Base-by-base conservation (phyloP, 2,113 vertebrate species). In the Gulo gulo region DNA sequence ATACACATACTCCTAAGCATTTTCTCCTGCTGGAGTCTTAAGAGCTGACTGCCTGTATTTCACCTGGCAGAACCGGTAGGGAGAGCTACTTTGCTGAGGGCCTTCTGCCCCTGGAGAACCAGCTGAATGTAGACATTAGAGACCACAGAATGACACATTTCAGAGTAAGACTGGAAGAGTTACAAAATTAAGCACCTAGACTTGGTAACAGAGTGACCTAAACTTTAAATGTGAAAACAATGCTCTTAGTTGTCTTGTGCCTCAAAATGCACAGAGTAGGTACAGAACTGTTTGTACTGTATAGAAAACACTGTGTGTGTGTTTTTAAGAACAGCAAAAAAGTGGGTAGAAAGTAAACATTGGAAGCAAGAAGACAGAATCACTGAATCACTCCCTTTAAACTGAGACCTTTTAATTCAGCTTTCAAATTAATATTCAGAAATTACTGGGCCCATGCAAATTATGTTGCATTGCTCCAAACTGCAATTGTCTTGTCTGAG, bases 1-100 rank as follows among this genome's bases (percentile, higher is more conserved):
- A 96, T 93, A 63, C 18, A 82, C 84, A 96, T 81, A 80, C 23
- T 63, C 95, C 59, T 79, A 74, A 95, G 63, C 83, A 36, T 90
- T 94, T 95, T 74, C 69, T 71, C 42, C 16, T 91, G n/a, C 26
- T 69, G 61, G n/a, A 86, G 10, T 88, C 76, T 87, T 42, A 63
- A 83, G 36, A 94, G 55, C 82, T 55, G 20, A 83, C 42, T 89
- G n/a, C 61, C 79, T 95, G 23, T 71, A 57, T 50, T 81, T 90
- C 86, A 73, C 36, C 65, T 76, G 39, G 73, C 29, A 83, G 34
- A 76, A 57, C 7, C 23, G 42, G 4, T 13, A 74, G 65, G 45
- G 13, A 84, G 12, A 0, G 12, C 31, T 31, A 36, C 65, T 87
- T 73, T 74, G 31, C 55, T 67, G 20, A 76, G 9, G 31, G 2